Base-by-base conservation (phyloP, 2,888 invertebrate species). In the Stegophylla sp. region DNA sequence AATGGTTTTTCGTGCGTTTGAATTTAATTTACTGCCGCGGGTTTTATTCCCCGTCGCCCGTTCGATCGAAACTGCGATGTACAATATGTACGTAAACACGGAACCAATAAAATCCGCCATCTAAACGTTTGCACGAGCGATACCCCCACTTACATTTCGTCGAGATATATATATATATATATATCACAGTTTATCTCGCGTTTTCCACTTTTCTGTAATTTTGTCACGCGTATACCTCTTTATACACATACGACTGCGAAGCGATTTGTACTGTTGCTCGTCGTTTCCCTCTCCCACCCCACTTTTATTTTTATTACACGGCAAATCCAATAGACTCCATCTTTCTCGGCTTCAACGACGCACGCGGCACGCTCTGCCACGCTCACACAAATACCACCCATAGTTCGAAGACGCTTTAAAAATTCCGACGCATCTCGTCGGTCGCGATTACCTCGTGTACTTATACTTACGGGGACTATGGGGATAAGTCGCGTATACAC, bases 291-390 rank as follows among this genome's bases (percentile, higher is more conserved):
- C 34, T 34, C 7, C n/a, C n/a, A n/a, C n/a, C n/a, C n/a, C n/a
- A n/a, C n/a, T n/a, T n/a, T n/a, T n/a, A n/a, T n/a, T n/a, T 23
- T 15, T 13, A n/a, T 53, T 43, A 26, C n/a, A n/a, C 13, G 13
- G 43, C 15, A 66, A 75, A 66, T 66, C 13, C 5, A 66, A 66
- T 66, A 66, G 41, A 53, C n/a, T 75, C 64, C 53, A 23, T 64
- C 64, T 64, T 51, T 66, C 53, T n/a, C n/a, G n/a, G n/a, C n/a
- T 53, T 43, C 53, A 75, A 26, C 64, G 26, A 26, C 0, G 64
- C 51, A 64, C 64, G 51, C 63, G 23, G n/a, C n/a, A n/a, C n/a
- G n/a, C n/a, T n/a, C n/a, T n/a, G n/a, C n/a, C n/a, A n/a, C n/a
- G n/a, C n/a, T n/a, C 26, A n/a, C n/a, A 20, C 34, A 51, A 5